Evolutionary conservation across 2,888 invertebrate species (phyloP), one percentile per base, ranked within the genome.

Genomic region (Pilophorus perplexus): DNA sequence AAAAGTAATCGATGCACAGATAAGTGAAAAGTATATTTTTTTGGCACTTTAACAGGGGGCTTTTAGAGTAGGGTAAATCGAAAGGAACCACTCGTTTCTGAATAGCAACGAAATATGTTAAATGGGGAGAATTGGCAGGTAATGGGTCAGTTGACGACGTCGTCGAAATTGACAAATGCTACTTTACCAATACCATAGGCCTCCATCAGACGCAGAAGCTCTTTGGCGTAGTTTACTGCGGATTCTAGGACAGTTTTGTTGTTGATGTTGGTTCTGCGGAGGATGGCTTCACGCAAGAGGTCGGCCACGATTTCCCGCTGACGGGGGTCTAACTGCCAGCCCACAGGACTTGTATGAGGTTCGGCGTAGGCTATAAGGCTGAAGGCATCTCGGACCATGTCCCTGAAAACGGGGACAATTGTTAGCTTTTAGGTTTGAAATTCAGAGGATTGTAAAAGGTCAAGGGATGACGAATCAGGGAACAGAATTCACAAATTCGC

Each of bases 121-220:
- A n/a, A n/a, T n/a, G n/a, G n/a, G n/a, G n/a, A n/a, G n/a, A n/a
- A n/a, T n/a, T n/a, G n/a, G n/a, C n/a, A n/a, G n/a, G n/a, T n/a
- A n/a, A n/a, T n/a, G n/a, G n/a, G 62, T 62, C 62, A 62, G 48
- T 62, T 62, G 62, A 62, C 62, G 20, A 62, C 46, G 8, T 62
- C 62, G 62, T 62, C 22, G 18, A 62, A 62, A 16, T 62, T 62
- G 16, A 62, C 62, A 18, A 62, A 62, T 2, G 62, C 62, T 20
- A 46, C 62, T 48, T 62, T 62, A 14, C 62, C 62, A 25, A 65
- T 65, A 2, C 64, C 52, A 18, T 52, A 54, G 40, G 52, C 54
- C 40, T 52, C 52, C 64, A 65, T 65, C 2, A 54, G 64, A 44
- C 54, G 42, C n/a, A 65, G 52, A 3, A 65, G 64, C 12, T 52